Percentiles rank a stretch among this genome's conserved stretches.
Conservation (phyloP, 2,888 invertebrate genomes). For the Zaprionus lineosus region DNA sequence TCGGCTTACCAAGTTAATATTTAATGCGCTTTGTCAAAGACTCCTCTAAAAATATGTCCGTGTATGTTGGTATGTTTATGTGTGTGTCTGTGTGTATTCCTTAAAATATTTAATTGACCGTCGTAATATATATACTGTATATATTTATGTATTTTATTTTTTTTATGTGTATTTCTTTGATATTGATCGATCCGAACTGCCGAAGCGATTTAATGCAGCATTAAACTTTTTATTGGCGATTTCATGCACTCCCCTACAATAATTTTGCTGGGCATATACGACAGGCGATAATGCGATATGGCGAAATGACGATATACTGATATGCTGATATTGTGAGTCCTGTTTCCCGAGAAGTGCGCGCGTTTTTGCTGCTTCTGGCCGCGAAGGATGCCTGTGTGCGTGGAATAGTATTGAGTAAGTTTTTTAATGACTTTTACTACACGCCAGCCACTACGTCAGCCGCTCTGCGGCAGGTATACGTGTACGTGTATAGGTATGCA, state of each 20-base stretch:
- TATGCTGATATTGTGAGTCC: too few relatives aligned
- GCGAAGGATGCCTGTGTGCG: slow-evolving; percentile 31
- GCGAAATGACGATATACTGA: too few relatives aligned
- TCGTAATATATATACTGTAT: slow-evolving; percentile 12
- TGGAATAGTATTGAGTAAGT: slow-evolving; percentile 70
- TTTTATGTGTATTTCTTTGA: not conserved
- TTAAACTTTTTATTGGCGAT: slow-evolving; percentile 69
- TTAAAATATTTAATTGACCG: slow-evolving; percentile 64
- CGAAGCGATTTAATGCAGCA: slow-evolving; percentile 64
- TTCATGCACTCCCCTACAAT: slow-evolving; percentile 56
- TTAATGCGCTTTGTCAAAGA: slow-evolving; percentile 19
- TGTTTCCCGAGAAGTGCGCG: slow-evolving; percentile 25
- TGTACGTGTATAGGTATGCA: slow-evolving; percentile 1
- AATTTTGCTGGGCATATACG: slow-evolving; percentile 41
- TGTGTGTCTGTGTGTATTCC: slow-evolving; percentile 32
- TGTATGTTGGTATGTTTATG: slow-evolving; percentile 12
- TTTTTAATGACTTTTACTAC: slow-evolving; percentile 75
- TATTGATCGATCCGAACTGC: slow-evolving; percentile 57
- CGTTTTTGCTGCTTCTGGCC: slow-evolving; percentile 15
- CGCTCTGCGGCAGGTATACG: slow-evolving; percentile 53
- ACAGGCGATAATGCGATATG: slow-evolving; percentile 5
- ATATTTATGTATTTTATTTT: not conserved
- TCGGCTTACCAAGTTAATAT: slow-evolving; percentile 31
- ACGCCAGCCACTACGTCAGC: slow-evolving; percentile 58
- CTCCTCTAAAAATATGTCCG: slow-evolving; percentile 19